Base-by-base conservation (phyloP, 2,888 invertebrate species). In the Microplitis deprimator region DNA sequence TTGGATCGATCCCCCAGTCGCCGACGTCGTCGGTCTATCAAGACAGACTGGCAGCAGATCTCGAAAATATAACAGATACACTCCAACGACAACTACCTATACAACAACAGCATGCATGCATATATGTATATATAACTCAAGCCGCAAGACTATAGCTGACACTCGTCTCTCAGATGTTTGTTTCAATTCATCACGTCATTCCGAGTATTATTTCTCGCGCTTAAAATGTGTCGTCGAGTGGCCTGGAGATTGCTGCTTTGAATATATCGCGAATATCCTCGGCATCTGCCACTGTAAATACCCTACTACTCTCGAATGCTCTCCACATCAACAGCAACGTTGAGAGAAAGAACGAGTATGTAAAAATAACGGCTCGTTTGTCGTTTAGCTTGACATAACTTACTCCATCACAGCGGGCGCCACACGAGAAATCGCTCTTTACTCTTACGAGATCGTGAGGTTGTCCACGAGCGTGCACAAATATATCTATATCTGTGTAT, bases 11-110 rank as follows among this genome's bases (percentile, higher is more conserved):
- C 76, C 75, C 73, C 67, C 62, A 39, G 65, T 68, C 69, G 40
- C 72, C 65, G 20, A 74, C 70, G 76, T 80, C 78, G 73, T 77
- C 77, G 73, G 77, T 76, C 65, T 76, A 67, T 71, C 73, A 70
- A 78, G 68, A 61, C 68, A 70, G 64, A 50, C 29, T 71, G 65
- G n/a, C 7, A 71, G 61, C 71, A 29, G 50, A 50, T 13, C 50
- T 50, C 13, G 13, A 50, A 50, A 50, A 50, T 50, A 50, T 50
- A 50, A 50, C 13, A 50, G 13, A 8, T 13, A 50, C 50, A 50
- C 8, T 13, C 50, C 3, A 10, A 50, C 13, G 50, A 5, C 13
- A 5, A 5, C 50, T 50, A 50, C 13, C 50, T 50, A 50, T 50
- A 50, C 13, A 10, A 50, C 13, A 50, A 13, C 50, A 50, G 50